A percentile compares a stretch with the other conserved stretches of the same genome.
Conservation (phyloP, 2,797 vertebrate species). For the Chrosomus eos region DNA sequence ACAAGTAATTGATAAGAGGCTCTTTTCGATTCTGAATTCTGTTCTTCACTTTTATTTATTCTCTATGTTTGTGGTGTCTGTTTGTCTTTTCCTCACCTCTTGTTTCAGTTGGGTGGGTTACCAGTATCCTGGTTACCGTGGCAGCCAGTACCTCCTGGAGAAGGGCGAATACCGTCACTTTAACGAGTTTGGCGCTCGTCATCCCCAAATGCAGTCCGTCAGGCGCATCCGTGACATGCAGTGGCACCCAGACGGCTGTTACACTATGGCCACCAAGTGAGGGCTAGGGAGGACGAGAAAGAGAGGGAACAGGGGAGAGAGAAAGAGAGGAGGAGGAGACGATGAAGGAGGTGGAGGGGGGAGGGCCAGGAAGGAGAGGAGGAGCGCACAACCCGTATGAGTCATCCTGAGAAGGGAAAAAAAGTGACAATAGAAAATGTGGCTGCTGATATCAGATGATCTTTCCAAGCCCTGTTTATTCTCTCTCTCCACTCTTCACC, state of each 20-base stretch:
- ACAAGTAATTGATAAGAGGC: neutral
- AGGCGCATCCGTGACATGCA: slow-evolving; percentile 80
- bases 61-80: slow-evolving; percentile 2
- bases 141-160: slow-evolving; percentile 80
- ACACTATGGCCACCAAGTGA: slow-evolving; percentile 76
- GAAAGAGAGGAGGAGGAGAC: slow-evolving; percentile 57
- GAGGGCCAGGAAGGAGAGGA: slow-evolving; percentile 68
- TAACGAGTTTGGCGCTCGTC: slow-evolving; percentile 77
- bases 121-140: slow-evolving; percentile 81
- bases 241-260: slow-evolving; percentile 79
- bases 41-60: slow-evolving; percentile 9
- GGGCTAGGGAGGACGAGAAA: slow-evolving; percentile 67
- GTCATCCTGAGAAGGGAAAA: slow-evolving; percentile 42
- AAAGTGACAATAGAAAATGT: slow-evolving; percentile 1
- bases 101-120: slow-evolving; percentile 76
- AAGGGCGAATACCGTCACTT: slow-evolving; percentile 79
- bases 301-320: slow-evolving; percentile 67
- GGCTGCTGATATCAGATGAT: slow-evolving; percentile 23
- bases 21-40: neutral
- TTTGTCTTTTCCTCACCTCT: slow-evolving; percentile 30
- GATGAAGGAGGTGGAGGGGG: slow-evolving; percentile 52
- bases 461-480: slow-evolving; percentile 53
- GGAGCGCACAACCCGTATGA: slow-evolving; percentile 51
- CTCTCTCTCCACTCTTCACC: slow-evolving; percentile 52
- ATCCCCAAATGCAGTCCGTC: slow-evolving; percentile 79